Base-by-base conservation (phyloP, 1,140 invertebrate species). In the Mycetomoellerius zeteki region DNA sequence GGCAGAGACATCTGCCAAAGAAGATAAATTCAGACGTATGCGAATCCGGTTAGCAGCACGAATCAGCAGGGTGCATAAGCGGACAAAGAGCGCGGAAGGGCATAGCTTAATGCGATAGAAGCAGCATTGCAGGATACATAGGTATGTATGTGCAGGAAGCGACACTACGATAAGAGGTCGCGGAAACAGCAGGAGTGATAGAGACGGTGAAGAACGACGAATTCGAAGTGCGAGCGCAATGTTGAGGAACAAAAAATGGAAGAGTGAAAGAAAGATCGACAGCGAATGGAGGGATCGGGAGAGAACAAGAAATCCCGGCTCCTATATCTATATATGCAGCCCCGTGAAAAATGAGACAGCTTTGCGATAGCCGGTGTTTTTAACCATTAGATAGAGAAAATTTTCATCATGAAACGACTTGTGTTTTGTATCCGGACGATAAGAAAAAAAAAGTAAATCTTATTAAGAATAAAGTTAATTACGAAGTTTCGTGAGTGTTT, bases 61-160 rank as follows among this genome's bases (percentile, higher is more conserved):
- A 75, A 84, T 84, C 80, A 73, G 80, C 27, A 84, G 80, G 69
- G 19, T 73, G 80, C 43, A 84, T 50, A 60, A 84, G 47, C 56
- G 80, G 80, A 84, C 80, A 84, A 84, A 84, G 80, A 75, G 80
- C 80, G 54, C 80, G 54, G 54, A 73, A 73, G 37, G 80, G 80
- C 80, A 84, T 84, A 84, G 69, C 69, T 14, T 84, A 75, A 84
- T 84, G 80, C 47, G 80, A 84, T 75, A 84, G 69, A 84, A 84
- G 69, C 54, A 14, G 56, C 69, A n/a, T 47, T n/a, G 33, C 43
- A 75, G 69, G 67, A 75, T 69, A 82, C 33, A 60, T n/a, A 71
- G 77, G 37, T 69, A 50, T 69, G 27, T 54, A 80, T 21, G 33
- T 72, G 52, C 21, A 47, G 16, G 37, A 81, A 47, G 65, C 52